Evolutionary conservation across 64 coral and sea anemone genomes (phyloP), one percentile per base, ranked within the genome.

Genomic region (Dendrophyllia cribrosa): DNA sequence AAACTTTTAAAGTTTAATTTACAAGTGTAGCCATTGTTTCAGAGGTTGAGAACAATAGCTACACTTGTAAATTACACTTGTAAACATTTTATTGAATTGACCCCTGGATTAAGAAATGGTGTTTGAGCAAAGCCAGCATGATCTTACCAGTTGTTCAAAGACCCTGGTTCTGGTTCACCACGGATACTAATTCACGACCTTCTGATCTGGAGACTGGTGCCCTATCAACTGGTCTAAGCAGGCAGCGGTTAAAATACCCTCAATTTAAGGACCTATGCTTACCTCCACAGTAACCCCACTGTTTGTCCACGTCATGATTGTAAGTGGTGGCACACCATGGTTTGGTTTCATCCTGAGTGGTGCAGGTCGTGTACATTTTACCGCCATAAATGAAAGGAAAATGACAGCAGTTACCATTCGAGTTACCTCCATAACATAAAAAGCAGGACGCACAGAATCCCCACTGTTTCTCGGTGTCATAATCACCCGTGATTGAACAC

Each of bases 391-490:
- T 15, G 23, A 88, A 88, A 4, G 86, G 86, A 75, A 88, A 88
- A 76, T 88, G 86, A 48, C 86, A 88, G 52, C 86, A 88, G 86
- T 88, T 76, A 1, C 86, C 80, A 84, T 84, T 84, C 23, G 80
- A 84, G 10, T 10, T 84, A 12, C 80, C 80, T 13, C 80, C 62
- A 19, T 67, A 84, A 22, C 60, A 84, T 19, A 84, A 51, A 84
- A 67, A 84, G 60, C 80, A 84, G 17, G 16, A n/a, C 7, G 91
- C 56, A 56, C 91, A 93, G 26, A 93, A 93, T 67, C 91, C 91
- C 91, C 91, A 93, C 8, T 93, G 59, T 6, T 93, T 87, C 51
- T 93, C 82, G 5, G 22, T 65, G 45, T 93, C 91, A 49, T 93
- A 93, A 75, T 78, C 58, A 8, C 7, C 16, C 8, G 82, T 72